These are phyloP conservation scores for Drosophila eohydei DNA, from an alignment of 2,888 invertebrate genomes.

Conservation along the genomic window DNA sequence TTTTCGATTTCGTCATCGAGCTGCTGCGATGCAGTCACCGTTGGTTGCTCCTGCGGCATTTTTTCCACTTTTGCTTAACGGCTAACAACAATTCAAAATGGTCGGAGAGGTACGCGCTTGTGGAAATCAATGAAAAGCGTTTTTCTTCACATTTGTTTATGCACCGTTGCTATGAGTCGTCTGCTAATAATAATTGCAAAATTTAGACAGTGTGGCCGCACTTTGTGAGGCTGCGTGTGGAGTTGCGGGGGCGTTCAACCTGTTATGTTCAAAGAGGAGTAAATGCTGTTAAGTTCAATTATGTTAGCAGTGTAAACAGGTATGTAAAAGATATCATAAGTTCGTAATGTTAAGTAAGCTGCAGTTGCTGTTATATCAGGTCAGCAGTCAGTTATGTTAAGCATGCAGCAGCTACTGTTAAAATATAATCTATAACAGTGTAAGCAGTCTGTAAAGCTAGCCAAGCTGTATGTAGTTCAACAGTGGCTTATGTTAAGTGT, in stretches of 20 bases:
- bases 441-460: neutral
- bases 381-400: neutral
- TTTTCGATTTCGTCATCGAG: constrained; percentile 92
- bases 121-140: constrained; percentile 30
- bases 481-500: neutral
- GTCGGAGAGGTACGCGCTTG: constrained; percentile 20
- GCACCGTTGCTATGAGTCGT: constrained; percentile 62
- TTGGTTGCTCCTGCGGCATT: constrained; percentile 75
- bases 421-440: neutral
- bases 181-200: constrained; percentile 39
- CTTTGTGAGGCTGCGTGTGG: constrained; percentile 10
- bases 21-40: constrained; percentile 82
- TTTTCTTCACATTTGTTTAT: constrained; percentile 70
- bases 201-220: constrained; percentile 31
- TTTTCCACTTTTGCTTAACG: constrained; percentile 10
- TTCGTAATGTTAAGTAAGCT: neutral
- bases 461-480: neutral
- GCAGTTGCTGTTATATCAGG: neutral
- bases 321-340: neutral
- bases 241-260: constrained; percentile 34
- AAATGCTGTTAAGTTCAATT: neutral
- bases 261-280: constrained; percentile 11
- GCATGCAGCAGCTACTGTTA: neutral
- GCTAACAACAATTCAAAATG: constrained; percentile 9
- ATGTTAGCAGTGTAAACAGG: neutral